A percentile compares a stretch with the other conserved stretches of the same genome.
Conservation (phyloP, 2,888 invertebrate species). For the Aphodius granarius region DNA sequence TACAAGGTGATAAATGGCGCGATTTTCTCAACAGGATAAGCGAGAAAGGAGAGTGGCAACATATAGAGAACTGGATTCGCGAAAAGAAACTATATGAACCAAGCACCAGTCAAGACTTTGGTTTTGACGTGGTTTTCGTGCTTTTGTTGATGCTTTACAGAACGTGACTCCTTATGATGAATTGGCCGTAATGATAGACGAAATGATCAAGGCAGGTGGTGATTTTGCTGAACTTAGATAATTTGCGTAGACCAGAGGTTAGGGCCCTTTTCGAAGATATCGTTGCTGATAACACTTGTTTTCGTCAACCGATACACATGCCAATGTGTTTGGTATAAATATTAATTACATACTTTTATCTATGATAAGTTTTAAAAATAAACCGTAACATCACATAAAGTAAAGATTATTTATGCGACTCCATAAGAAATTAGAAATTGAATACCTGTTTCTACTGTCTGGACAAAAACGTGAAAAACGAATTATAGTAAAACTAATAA, state of each 20-base stretch:
- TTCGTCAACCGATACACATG: no score
- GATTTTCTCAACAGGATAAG: constrained; percentile 22
- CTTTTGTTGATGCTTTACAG: not conserved
- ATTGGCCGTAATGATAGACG: not conserved
- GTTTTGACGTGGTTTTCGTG: not conserved
- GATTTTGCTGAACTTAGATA: not conserved
- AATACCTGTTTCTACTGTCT: no score
- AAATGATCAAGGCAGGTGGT: not conserved
- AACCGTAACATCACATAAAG: no score
- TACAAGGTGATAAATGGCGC: constrained; percentile 38
- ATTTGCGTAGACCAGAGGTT: not conserved
- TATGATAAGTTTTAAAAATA: no score
- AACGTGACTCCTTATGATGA: not conserved
- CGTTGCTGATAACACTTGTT: not conserved
- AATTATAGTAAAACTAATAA: no score
- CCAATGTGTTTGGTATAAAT: no score
- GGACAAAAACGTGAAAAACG: no score
- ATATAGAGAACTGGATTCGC: not conserved
- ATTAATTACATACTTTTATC: no score
- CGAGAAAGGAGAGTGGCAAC: not conserved
- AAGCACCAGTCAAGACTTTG: not conserved
- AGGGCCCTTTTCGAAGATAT: not conserved
- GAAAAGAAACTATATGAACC: not conserved
- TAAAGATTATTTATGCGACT: no score
- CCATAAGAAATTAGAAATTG: no score